Evolutionary conservation across 1,140 invertebrate species (phyloP).

Genomic region (Drosophila truncata): DNA sequence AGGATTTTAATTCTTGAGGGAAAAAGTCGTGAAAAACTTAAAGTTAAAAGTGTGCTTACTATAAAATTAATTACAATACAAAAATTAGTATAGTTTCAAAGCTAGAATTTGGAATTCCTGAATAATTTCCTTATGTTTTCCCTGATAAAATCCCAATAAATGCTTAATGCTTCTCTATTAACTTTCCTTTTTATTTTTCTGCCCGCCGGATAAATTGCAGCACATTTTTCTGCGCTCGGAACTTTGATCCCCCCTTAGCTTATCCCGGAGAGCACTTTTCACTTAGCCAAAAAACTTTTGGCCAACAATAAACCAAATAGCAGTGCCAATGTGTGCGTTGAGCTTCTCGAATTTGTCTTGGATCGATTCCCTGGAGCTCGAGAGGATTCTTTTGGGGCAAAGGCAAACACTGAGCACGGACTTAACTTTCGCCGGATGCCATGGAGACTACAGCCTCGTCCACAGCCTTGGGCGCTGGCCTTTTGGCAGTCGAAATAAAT

Average conservation of each 20-base stretch:
- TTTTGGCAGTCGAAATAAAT: constrained; percentile 29
- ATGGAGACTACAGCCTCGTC: constrained; percentile 15
- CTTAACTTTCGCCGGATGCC: constrained; percentile 38
- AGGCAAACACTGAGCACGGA: constrained; percentile 27
- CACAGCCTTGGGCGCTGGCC: constrained; percentile 20
- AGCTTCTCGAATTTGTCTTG: constrained; percentile 47
- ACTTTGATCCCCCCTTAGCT: constrained; percentile 24
- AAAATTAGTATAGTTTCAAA: neutral
- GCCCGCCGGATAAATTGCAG: constrained; percentile 26
- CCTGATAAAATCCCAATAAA: neutral
- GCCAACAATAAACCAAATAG: constrained; percentile 45
- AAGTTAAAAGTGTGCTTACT: too few relatives aligned
- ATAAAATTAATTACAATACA: too few relatives aligned
- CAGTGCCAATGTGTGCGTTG: constrained; percentile 7
- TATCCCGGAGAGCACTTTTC: constrained; percentile 34
- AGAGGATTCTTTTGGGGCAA: constrained; percentile 16
- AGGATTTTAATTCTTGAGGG: too few relatives aligned
- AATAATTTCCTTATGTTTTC: neutral
- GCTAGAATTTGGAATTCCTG: too few relatives aligned
- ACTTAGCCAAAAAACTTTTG: constrained; percentile 45
- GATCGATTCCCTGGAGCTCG: constrained; percentile 31
- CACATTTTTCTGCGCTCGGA: constrained; percentile 9
- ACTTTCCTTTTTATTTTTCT: constrained; percentile 14
- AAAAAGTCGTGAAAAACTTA: neutral
- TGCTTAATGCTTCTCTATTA: constrained; percentile 2